Percentiles rank a stretch among this genome's conserved stretches.
Conservation (phyloP, 2,797 vertebrate genomes). For the Sebastolobus alascanus region DNA sequence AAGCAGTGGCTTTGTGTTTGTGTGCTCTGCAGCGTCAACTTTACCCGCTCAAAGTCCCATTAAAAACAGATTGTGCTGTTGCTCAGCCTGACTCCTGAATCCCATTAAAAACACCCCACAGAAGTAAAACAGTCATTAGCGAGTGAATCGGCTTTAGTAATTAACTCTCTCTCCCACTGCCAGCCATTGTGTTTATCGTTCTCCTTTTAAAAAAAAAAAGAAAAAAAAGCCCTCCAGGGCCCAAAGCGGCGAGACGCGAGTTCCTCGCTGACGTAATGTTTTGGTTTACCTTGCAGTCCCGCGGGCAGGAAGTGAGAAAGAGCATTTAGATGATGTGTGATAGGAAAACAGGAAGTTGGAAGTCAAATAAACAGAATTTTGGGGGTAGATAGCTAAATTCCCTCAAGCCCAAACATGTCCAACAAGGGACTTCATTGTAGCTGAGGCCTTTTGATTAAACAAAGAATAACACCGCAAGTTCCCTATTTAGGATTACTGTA, state of each 20-base stretch:
- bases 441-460: constrained; percentile 59
- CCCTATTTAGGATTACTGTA: constrained; percentile 43
- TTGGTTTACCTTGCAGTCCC: constrained; percentile 79
- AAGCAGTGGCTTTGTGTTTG: constrained; percentile 60
- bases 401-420: constrained; percentile 53
- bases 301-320: constrained; percentile 79
- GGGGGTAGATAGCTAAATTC: constrained; percentile 62
- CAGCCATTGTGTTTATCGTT: constrained; percentile 73
- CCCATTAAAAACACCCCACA: constrained; percentile 76
- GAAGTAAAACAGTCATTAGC: constrained; percentile 77
- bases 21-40: constrained; percentile 50
- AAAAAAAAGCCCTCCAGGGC: constrained; percentile 59
- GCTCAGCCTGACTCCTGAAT: constrained; percentile 70
- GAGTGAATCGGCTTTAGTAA: constrained; percentile 75
- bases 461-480: constrained; percentile 64
- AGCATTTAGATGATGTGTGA: constrained; percentile 75
- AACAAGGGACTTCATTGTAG: constrained; percentile 69
- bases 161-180: constrained; percentile 74
- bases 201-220: constrained; percentile 16
- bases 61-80: constrained; percentile 73
- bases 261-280: constrained; percentile 75
- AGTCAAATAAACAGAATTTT: constrained; percentile 74
- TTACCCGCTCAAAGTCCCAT: constrained; percentile 65
- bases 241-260: constrained; percentile 57
- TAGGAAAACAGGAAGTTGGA: constrained; percentile 79